These are phyloP conservation scores for Bubo blakistoni DNA, from an alignment of 2,113 vertebrate species.

Conservation along the genomic window DNA sequence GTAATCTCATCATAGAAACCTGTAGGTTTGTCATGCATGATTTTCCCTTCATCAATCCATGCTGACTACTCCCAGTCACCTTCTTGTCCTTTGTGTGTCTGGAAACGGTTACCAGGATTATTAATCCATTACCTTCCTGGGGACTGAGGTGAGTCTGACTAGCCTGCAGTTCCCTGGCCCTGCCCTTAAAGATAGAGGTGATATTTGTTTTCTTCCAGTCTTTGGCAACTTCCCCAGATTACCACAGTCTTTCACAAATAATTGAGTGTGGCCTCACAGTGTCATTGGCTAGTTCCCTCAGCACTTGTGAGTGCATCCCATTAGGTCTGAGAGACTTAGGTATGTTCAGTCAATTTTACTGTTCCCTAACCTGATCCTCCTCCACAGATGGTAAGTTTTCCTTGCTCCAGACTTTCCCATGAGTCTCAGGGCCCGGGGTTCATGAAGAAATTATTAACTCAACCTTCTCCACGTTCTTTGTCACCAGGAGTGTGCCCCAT, in stretches of 20 bases:
- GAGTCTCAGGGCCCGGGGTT: neutral
- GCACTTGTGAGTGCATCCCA: neutral
- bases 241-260: neutral
- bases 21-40: neutral
- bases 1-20: neutral
- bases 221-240: neutral
- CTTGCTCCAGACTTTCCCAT: neutral
- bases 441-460: neutral
- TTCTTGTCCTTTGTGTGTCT: neutral
- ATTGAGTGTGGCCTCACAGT: neutral
- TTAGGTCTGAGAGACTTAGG: neutral
- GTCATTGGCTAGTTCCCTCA: neutral
- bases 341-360: neutral
- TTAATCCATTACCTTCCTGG: neutral
- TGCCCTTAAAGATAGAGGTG: neutral
- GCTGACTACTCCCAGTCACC: neutral
- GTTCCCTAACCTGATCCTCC: neutral
- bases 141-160: neutral
- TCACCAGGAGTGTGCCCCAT: neutral
- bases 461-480: neutral
- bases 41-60: neutral
- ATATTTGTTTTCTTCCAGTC: neutral
- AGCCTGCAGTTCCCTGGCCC: neutral
- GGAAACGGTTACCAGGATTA: neutral
- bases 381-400: neutral